phyloP scores from a whole-genome alignment of 2,888 invertebrate species.

The Athalia circularis region DNA sequence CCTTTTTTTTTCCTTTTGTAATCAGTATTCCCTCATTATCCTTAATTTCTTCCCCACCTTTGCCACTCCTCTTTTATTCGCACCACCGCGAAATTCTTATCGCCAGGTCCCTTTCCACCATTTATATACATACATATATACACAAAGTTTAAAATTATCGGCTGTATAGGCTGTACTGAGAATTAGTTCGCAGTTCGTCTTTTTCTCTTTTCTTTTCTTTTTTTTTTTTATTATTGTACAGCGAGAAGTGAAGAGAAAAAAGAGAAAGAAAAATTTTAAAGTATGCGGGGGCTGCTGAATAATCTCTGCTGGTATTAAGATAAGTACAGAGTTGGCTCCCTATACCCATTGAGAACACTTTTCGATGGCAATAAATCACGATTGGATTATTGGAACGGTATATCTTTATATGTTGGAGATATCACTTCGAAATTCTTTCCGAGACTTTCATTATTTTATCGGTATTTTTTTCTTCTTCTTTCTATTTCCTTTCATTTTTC shows the following conservation, averaged over 20 bases:
- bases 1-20: too few relatives aligned
- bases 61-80: too few relatives aligned
- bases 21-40: too few relatives aligned
- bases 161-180: too few relatives aligned
- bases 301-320: slow-evolving; percentile 35
- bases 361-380: slow-evolving; percentile 39
- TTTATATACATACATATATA: neutral
- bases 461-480: neutral
- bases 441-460: neutral
- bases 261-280: neutral
- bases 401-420: slow-evolving; percentile 20
- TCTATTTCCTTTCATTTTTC: neutral
- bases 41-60: too few relatives aligned
- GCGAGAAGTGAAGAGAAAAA: neutral
- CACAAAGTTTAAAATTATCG: neutral
- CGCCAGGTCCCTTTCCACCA: neutral
- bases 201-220: too few relatives aligned
- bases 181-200: too few relatives aligned
- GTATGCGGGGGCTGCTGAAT: slow-evolving; percentile 5
- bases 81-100: too few relatives aligned
- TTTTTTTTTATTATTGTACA: neutral
- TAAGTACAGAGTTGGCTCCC: slow-evolving; percentile 21
- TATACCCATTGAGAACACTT: slow-evolving; percentile 21
- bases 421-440: neutral
- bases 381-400: slow-evolving; percentile 38